These are phyloP conservation scores for Phrynocephalus vlangalii DNA, from an alignment of 2,797 vertebrate genomes.

Conservation along the genomic window DNA sequence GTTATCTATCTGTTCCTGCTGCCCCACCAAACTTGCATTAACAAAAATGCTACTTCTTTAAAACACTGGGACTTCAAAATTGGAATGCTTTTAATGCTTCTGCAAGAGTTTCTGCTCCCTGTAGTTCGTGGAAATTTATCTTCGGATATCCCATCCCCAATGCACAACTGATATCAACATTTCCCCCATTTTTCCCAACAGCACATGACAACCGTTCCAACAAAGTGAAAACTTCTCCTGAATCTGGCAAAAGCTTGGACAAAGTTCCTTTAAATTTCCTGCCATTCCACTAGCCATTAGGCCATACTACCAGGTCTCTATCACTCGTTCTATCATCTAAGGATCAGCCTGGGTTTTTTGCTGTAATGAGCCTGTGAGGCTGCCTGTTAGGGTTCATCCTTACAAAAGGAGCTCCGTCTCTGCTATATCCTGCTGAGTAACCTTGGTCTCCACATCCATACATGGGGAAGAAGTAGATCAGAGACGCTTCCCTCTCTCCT, in stretches of 20 bases:
- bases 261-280: background rate
- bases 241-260: background rate
- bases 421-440: constrained; percentile 78
- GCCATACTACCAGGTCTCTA: background rate
- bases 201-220: no score
- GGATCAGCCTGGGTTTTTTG: background rate
- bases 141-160: background rate
- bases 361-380: background rate
- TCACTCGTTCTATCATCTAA: no score
- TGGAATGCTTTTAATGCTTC: no score
- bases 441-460: constrained; percentile 63
- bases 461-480: constrained; percentile 65
- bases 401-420: constrained; percentile 62
- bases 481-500: constrained; percentile 42
- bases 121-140: background rate
- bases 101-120: background rate
- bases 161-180: background rate
- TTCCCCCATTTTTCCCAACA: background rate
- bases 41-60: background rate
- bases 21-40: background rate
- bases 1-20: background rate
- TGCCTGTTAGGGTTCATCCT: constrained; percentile 21
- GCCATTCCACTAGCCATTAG: background rate
- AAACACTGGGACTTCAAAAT: no score
- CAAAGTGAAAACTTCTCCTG: background rate